phyloP scores from a whole-genome alignment of 2,113 vertebrate species.

The Petroica traversi region DNA sequence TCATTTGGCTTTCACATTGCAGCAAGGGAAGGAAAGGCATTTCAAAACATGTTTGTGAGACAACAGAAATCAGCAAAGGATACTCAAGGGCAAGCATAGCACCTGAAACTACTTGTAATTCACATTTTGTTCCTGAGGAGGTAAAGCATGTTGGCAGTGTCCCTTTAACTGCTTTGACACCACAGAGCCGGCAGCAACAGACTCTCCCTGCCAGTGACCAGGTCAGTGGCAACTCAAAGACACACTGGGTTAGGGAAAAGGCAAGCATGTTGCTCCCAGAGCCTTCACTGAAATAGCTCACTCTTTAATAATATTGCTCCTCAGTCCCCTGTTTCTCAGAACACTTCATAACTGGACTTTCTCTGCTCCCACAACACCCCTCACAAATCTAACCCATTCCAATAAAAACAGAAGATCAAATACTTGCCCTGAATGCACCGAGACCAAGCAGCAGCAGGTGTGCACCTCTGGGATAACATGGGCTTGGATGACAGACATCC shows the following conservation, averaged over 20 bases:
- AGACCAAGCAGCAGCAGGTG: background rate
- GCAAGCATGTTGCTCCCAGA: background rate
- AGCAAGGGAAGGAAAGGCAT: background rate
- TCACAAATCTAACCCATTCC: background rate
- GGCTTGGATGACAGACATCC: background rate
- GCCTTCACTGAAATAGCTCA: background rate
- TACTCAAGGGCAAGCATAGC: constrained; percentile 10
- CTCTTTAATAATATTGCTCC: background rate
- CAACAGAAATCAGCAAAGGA: constrained; percentile 21
- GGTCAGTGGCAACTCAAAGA: background rate
- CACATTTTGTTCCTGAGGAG: constrained; percentile 29
- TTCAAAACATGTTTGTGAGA: constrained; percentile 11
- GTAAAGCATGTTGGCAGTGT: background rate
- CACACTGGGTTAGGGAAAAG: background rate
- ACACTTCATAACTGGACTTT: background rate
- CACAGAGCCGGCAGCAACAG: background rate
- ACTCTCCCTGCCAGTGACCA: background rate
- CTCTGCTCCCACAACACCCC: background rate
- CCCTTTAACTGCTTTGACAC: constrained; percentile 7
- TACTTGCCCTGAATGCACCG: background rate
- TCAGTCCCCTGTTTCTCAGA: background rate
- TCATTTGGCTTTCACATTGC: background rate
- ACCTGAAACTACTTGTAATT: constrained; percentile 41
- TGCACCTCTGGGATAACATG: background rate
- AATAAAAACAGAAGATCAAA: background rate